These are phyloP conservation scores for Chloropsis cyanopogon DNA, from an alignment of 2,113 vertebrate species.

Conservation along the genomic window DNA sequence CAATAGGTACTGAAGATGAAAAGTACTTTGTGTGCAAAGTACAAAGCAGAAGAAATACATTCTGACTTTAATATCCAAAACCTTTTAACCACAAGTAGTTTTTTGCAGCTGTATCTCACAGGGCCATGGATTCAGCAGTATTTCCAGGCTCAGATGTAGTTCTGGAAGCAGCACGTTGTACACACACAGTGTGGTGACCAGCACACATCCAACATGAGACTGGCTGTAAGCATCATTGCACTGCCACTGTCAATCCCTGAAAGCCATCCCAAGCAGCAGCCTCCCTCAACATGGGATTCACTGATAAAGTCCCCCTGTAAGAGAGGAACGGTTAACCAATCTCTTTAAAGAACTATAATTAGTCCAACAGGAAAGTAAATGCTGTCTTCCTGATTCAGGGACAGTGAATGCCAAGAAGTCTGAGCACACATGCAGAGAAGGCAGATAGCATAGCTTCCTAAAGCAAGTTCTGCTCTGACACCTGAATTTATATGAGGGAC, in stretches of 20 bases:
- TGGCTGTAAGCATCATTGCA: background rate
- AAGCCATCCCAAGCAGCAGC: background rate
- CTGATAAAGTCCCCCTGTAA: background rate
- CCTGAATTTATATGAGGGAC: background rate
- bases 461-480: background rate
- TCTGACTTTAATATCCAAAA: background rate
- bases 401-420: background rate
- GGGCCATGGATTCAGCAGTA: background rate
- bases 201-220: background rate
- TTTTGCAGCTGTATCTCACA: background rate
- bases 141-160: background rate
- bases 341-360: constrained; percentile 15
- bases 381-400: background rate
- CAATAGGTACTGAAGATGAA: background rate
- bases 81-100: background rate
- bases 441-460: background rate
- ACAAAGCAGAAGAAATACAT: background rate
- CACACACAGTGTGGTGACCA: fast-evolving
- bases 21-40: fast-evolving
- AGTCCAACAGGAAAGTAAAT: background rate
- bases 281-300: background rate
- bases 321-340: background rate
- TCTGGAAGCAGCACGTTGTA: background rate
- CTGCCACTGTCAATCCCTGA: background rate
- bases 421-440: background rate